phyloP scores from a whole-genome alignment of 2,888 invertebrate genomes.

The Rhagonycha lutea region DNA sequence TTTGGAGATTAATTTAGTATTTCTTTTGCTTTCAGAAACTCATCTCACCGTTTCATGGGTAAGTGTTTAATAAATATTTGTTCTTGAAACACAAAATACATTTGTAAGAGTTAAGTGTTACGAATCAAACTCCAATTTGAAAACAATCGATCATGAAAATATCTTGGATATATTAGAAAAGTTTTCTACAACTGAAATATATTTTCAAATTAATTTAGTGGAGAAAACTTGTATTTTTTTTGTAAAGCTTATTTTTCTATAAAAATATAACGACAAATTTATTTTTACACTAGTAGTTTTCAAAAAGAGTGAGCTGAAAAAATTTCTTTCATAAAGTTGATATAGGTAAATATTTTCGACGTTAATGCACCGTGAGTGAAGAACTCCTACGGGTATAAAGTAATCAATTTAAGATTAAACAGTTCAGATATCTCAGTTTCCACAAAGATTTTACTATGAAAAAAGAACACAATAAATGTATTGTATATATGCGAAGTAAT shows the following conservation, averaged over 20 bases:
- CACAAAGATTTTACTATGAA: slow-evolving; percentile 24
- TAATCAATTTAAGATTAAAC: slow-evolving; percentile 29
- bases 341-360: slow-evolving; percentile 7
- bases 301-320: background rate
- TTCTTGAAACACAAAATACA: background rate
- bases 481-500: slow-evolving; percentile 27
- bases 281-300: background rate
- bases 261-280: background rate
- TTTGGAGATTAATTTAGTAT: background rate
- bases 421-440: slow-evolving; percentile 28
- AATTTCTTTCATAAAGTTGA: background rate
- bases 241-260: background rate
- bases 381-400: slow-evolving; percentile 22
- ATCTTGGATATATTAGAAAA: slow-evolving; percentile 2
- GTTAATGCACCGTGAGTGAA: slow-evolving; percentile 6
- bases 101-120: background rate
- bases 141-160: slow-evolving; percentile 11
- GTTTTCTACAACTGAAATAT: background rate
- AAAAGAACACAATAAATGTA: slow-evolving; percentile 29
- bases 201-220: background rate
- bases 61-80: background rate
- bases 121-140: slow-evolving; percentile 4
- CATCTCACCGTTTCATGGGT: background rate
- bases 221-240: background rate
- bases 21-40: background rate